These are phyloP conservation scores for Chamaetylas fuelleborni DNA, from an alignment of 2,113 vertebrate genomes.

Conservation along the genomic window DNA sequence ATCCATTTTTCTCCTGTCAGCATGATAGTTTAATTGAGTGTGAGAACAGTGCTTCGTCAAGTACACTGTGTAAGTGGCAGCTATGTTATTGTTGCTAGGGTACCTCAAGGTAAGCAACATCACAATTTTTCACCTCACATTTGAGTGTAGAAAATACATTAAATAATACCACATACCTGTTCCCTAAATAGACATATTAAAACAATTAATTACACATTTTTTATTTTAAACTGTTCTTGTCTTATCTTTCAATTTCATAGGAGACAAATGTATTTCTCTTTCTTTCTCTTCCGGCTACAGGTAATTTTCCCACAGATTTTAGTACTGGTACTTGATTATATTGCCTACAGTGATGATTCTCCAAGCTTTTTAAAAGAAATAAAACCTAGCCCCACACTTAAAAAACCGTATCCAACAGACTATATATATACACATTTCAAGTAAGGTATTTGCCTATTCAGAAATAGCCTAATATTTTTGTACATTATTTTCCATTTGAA, in stretches of 20 bases:
- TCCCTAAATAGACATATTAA: not conserved
- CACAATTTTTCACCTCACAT: not conserved
- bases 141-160: not conserved
- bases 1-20: constrained; percentile 31
- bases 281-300: not conserved
- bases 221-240: not conserved
- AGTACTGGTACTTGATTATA: not conserved
- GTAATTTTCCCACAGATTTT: not conserved
- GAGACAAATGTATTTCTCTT: not conserved
- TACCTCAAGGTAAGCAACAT: not conserved
- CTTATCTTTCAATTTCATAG: not conserved
- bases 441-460: not conserved
- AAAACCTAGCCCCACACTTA: rapidly evolving
- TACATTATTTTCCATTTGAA: not conserved
- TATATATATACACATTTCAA: not conserved
- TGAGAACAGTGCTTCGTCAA: not conserved
- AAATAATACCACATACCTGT: not conserved
- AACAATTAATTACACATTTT: not conserved
- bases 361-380: not conserved
- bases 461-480: not conserved
- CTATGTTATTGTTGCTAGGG: not conserved
- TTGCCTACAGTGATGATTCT: not conserved
- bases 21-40: not conserved
- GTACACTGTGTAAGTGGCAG: not conserved
- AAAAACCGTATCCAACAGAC: rapidly evolving